phyloP scores from a whole-genome alignment of 2,113 vertebrate species.

The Eupsittula cactorum region DNA sequence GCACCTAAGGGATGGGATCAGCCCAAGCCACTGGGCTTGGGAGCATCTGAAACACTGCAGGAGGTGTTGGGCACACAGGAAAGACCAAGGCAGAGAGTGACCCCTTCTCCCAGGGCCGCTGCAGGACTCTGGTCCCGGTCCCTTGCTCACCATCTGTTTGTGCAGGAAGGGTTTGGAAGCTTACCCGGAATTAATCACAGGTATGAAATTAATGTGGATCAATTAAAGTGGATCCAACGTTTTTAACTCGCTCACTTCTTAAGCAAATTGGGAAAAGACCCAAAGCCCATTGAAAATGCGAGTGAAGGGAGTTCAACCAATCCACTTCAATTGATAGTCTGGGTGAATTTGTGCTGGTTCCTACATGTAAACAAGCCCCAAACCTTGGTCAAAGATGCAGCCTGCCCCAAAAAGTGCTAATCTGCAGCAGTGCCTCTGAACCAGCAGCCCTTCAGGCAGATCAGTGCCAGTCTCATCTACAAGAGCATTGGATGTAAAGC shows the following conservation, averaged over 20 bases:
- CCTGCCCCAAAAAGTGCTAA: not conserved
- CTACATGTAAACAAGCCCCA: not conserved
- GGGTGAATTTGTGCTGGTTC: not conserved
- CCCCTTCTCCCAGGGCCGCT: not conserved
- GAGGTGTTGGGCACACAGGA: not conserved
- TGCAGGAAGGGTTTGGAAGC: not conserved
- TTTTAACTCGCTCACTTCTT: not conserved
- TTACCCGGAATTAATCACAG: not conserved
- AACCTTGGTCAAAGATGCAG: not conserved
- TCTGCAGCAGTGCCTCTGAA: not conserved
- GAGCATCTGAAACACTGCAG: not conserved
- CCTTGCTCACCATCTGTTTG: not conserved
- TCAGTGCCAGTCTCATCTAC: not conserved
- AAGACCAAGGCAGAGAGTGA: not conserved
- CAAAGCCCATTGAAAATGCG: not conserved
- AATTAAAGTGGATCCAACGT: not conserved
- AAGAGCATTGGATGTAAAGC: not conserved
- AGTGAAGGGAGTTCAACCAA: not conserved
- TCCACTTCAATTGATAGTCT: not conserved
- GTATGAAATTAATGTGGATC: not conserved
- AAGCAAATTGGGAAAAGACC: not conserved
- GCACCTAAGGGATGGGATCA: not conserved
- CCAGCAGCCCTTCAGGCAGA: not conserved
- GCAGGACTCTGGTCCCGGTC: not conserved
- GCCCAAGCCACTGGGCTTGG: rapidly evolving